Evolutionary conservation across 2,888 invertebrate genomes (phyloP).

Genomic region (Gasteruption jaculator): DNA sequence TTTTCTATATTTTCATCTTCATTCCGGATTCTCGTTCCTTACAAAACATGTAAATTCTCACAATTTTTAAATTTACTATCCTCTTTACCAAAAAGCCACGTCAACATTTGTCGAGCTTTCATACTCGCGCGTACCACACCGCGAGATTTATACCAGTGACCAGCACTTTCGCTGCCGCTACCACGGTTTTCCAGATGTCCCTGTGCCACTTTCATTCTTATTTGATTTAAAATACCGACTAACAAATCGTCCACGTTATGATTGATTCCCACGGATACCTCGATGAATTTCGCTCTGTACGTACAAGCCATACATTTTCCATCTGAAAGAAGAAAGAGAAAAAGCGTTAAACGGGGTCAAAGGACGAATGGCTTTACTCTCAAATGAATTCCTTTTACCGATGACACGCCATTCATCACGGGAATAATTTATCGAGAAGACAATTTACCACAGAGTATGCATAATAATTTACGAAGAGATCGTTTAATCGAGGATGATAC

Average conservation of each 20-base stretch:
- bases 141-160: slow-evolving; percentile 81
- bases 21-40: slow-evolving; percentile 46
- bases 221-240: slow-evolving; percentile 88
- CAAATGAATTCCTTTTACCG: too few relatives aligned
- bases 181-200: slow-evolving; percentile 56
- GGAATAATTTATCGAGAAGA: too few relatives aligned
- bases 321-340: slow-evolving; percentile 63
- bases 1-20: too few relatives aligned
- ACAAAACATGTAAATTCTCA: slow-evolving; percentile 83
- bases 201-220: slow-evolving; percentile 68
- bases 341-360: too few relatives aligned
- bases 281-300: slow-evolving; percentile 89
- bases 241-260: slow-evolving; percentile 95
- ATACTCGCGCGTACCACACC: slow-evolving; percentile 83
- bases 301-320: slow-evolving; percentile 89
- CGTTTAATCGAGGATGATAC: too few relatives aligned
- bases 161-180: slow-evolving; percentile 48
- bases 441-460: too few relatives aligned
- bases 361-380: too few relatives aligned
- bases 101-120: slow-evolving; percentile 86
- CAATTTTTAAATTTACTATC: slow-evolving; percentile 89
- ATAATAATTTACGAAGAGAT: too few relatives aligned
- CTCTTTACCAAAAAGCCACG: slow-evolving; percentile 87
- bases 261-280: slow-evolving; percentile 94
- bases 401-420: too few relatives aligned